Evolutionary conservation across 2,113 vertebrate genomes (phyloP), one percentile per base, ranked within the genome.

Genomic region (Corythornis cristatus): DNA sequence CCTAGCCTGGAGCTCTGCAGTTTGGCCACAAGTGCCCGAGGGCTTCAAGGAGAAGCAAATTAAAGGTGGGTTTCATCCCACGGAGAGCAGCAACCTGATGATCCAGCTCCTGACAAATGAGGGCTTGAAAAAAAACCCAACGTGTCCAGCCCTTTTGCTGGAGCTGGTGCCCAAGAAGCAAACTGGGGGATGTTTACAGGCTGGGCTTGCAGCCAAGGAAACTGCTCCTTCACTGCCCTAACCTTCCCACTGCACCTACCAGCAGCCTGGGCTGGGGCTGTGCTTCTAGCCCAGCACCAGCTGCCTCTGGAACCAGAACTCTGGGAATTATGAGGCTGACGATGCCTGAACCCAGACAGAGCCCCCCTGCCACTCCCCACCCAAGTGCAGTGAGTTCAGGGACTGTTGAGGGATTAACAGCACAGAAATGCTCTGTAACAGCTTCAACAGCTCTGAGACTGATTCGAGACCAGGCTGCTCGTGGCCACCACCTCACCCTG

Each of bases 251-350:
- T 5, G 33, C 74, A 75, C 45, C 61, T 9, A 12, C 22, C 14
- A 2, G 12, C 54, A 33, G 3, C 31, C 50, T 43, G 1, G 0
- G 0, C 51, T 19, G 23, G 53, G 35, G 15, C 16, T 45, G 53
- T 17, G 3, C 28, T 21, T 37, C 26, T 65, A 66, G 31, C 13
- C 45, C 33, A 6, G 6, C 9, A 13, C 3, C 50, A 37, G 11
- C 40, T 6, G 48, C 15, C 26, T 45, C 71, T 37, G n/a, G 23
- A 51, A 64, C 18, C 50, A 29, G 73, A 75, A 37, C 57, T n/a
- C 5, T 0, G 21, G 28, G 51, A 67, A 68, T 68, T 31, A 18
- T 2, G 40, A 0, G 6, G 37, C 12, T 1, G 0, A 23, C 18
- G 28, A 62, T 7, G 12, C 23, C 4, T 0, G 1, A 57, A 11